phyloP scores from a whole-genome alignment of 2,113 vertebrate genomes.

The Sterrhoptilus dennistouni region DNA sequence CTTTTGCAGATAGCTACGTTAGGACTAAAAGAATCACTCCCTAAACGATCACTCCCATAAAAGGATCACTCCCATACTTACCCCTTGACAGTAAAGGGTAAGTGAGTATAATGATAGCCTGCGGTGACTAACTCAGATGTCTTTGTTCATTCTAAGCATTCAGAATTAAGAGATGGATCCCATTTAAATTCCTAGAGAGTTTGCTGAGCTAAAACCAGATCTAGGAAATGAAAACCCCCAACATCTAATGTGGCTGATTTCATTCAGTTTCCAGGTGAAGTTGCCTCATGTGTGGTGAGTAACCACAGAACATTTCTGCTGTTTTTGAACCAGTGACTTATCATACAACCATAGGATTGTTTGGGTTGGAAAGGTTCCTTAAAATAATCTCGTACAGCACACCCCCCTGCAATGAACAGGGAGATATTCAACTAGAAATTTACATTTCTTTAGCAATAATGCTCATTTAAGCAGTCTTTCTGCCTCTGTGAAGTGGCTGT shows the following conservation, averaged over 20 bases:
- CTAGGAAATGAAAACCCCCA: background rate
- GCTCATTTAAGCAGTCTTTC: background rate
- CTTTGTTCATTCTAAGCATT: background rate
- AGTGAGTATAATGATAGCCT: background rate
- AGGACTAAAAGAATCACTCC: background rate
- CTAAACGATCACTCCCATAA: too few species aligned
- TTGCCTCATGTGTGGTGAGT: background rate
- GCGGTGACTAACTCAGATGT: background rate
- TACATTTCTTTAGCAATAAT: background rate
- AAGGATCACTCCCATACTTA: too few species aligned
- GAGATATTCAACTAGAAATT: background rate
- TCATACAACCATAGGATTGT: background rate
- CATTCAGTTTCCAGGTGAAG: background rate
- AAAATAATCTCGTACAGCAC: rapidly evolving
- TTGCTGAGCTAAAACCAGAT: background rate
- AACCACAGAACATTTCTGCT: background rate
- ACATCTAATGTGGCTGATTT: rapidly evolving
- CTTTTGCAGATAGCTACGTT: background rate
- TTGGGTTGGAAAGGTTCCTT: background rate
- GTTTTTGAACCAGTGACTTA: background rate
- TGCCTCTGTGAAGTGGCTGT: background rate
- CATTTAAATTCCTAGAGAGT: background rate
- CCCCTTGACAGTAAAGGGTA: background rate
- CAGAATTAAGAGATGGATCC: background rate
- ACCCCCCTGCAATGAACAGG: rapidly evolving